Evolutionary conservation across 2,113 vertebrate genomes (phyloP), one percentile per base, ranked within the genome.

Genomic region (Peromyscus maniculatus): DNA sequence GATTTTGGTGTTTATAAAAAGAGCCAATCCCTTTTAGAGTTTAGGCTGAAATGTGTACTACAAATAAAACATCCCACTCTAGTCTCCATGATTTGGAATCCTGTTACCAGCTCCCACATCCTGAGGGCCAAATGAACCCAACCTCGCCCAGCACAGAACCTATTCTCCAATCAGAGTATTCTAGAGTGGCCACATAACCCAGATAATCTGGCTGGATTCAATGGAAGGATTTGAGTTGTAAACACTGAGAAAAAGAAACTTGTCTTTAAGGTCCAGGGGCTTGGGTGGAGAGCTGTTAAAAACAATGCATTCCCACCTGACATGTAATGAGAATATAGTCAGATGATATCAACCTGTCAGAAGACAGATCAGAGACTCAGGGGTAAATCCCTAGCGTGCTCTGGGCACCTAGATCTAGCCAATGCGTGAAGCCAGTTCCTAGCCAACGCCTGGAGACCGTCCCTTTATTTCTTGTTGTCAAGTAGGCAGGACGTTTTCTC

Each of bases 191-290:
- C n/a, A 55, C 39, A 31, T 28, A 33, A 36, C 39, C 22, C 26
- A 36, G 55, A 24, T 82, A 21, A 94, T 52, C 31, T 22, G n/a
- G 57, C 0, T 39, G 28, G 15, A 90, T 66, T 84, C 57, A 31
- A 59, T 36, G 55, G 86, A 7, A 28, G 79, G 36, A 72, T 8
- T 87, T 9, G 3, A 3, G 39, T 16, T 87, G 2, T 15, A 75
- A 84, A 24, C n/a, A 59, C 7, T 17, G 17, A 87, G 75, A 69
- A 72, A 91, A 97, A 87, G 4, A 96, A 71, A 52, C 19, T 64
- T 46, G 91, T 17, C 67, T 17, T 39, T 90, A 87, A 89, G 0
- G 12, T 87, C 36, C 75, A 80, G 84, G 9, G 26, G 69, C 11
- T 43, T 15, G 36, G 24, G 16, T 72, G 17, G 57, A 57, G 43